Evolutionary conservation across 1,140 invertebrate genomes (phyloP).

Genomic region (Adelges cooleyi): DNA sequence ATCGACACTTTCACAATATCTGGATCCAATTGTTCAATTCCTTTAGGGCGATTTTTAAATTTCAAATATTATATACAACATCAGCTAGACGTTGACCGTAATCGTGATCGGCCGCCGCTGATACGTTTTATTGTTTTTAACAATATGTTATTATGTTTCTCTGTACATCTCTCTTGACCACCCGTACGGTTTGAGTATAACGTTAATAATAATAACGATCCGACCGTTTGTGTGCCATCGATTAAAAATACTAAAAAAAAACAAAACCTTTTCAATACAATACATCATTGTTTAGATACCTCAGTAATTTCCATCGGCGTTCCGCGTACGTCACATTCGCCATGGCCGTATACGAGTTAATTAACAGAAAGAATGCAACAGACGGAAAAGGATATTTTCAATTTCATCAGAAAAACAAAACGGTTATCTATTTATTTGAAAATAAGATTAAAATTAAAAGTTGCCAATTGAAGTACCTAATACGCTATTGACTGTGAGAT

Average conservation of each 20-base stretch:
- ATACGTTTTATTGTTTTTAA: slow-evolving; percentile 2
- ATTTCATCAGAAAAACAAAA: no score
- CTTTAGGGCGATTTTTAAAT: no score
- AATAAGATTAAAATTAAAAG: no score
- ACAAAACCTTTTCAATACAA: background rate
- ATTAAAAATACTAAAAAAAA: background rate
- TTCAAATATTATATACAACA: no score
- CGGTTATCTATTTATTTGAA: no score
- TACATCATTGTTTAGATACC: background rate
- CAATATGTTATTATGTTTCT: background rate
- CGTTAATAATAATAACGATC: background rate
- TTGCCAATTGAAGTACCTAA: no score
- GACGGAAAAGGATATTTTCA: no score
- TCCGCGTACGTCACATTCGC: background rate
- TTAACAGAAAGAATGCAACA: background rate
- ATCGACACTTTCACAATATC: no score
- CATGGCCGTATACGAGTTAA: background rate
- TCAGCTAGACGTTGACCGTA: background rate
- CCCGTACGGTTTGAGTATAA: background rate
- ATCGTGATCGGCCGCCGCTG: background rate
- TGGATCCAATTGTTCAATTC: no score
- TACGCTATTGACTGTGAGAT: no score
- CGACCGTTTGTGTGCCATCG: background rate
- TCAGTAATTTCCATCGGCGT: background rate
- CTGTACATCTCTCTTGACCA: background rate